phyloP scores from a whole-genome alignment of 2,888 invertebrate genomes.

The Orchesellides sinensis region DNA sequence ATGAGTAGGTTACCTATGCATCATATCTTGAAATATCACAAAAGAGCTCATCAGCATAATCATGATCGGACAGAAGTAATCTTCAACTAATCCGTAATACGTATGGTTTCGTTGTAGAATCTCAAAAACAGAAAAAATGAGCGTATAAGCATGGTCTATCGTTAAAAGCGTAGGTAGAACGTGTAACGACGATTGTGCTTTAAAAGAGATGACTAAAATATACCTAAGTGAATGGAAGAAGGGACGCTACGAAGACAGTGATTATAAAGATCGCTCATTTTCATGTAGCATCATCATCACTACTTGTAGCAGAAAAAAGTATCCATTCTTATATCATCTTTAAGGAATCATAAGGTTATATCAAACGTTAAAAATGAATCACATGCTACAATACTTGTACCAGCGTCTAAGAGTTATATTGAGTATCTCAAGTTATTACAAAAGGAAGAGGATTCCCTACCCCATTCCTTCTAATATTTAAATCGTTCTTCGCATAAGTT shows the following conservation, averaged over 20 bases:
- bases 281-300: conserved; percentile 18
- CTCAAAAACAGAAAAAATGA: conserved; percentile 9
- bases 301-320: not conserved
- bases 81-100: not conserved
- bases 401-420: conserved; percentile 17
- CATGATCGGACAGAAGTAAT: conserved; percentile 35
- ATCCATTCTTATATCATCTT: not conserved
- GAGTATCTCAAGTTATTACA: conserved; percentile 1
- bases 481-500: not conserved
- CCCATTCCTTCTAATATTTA: not conserved
- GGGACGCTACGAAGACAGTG: conserved; percentile 22
- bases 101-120: not conserved
- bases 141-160: not conserved
- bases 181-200: conserved; percentile 8
- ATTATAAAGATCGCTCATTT: conserved; percentile 25
- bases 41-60: conserved; percentile 37
- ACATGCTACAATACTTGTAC: conserved; percentile 9
- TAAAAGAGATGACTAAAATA: conserved; percentile 42
- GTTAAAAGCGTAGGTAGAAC: not conserved
- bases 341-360: not conserved
- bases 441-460: conserved; percentile 51
- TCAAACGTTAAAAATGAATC: not conserved
- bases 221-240: conserved; percentile 49
- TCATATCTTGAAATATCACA: conserved; percentile 19
- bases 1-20: not conserved